These are phyloP conservation scores for Burhinus bistriatus DNA, from an alignment of 2,113 vertebrate species.

Conservation along the genomic window DNA sequence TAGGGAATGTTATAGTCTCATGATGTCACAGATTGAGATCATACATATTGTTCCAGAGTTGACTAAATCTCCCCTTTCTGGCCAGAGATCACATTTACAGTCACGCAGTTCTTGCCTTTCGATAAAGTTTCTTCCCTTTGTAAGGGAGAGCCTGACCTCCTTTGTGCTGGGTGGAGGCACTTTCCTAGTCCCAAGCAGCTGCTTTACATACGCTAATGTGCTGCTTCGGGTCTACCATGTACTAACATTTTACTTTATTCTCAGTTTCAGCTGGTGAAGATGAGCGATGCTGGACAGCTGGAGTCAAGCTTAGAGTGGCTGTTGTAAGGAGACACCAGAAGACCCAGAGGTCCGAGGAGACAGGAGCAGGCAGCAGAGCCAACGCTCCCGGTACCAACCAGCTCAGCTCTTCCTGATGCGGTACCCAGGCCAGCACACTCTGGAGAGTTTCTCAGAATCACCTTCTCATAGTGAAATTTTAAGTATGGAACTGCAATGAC, in stretches of 20 bases:
- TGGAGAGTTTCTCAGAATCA: conserved; percentile 27
- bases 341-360: neutral
- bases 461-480: conserved; percentile 39
- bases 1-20: neutral
- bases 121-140: neutral
- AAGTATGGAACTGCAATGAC: conserved; percentile 57
- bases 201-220: neutral
- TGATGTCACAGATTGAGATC: neutral
- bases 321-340: too few relatives aligned
- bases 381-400: neutral
- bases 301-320: fast-evolving
- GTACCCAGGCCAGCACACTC: neutral
- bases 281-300: neutral
- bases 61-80: neutral
- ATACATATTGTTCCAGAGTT: neutral
- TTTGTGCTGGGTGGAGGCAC: neutral
- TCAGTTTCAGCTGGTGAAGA: neutral
- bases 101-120: neutral
- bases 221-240: neutral
- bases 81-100: neutral
- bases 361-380: neutral
- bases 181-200: neutral
- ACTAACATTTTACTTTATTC: neutral
- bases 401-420: neutral
- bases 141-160: neutral